Evolutionary conservation across 2,113 vertebrate species (phyloP).

Genomic region (Grantiella picta): DNA sequence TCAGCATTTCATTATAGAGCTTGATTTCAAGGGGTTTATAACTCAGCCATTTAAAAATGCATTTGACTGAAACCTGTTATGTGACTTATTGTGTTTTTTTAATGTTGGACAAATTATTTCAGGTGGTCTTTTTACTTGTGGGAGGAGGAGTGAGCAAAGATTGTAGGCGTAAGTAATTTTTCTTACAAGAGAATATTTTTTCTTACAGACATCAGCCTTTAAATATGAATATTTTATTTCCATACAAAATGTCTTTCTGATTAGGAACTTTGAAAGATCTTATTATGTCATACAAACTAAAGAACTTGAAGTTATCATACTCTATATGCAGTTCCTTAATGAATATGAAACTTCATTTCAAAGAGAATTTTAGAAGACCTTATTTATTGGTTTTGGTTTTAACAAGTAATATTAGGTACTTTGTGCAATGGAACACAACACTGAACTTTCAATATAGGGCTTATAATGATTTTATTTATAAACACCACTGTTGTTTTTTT

Average conservation of each 20-base stretch:
- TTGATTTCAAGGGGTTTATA: constrained; percentile 70
- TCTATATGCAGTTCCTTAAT: background rate
- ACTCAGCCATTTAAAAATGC: constrained; percentile 36
- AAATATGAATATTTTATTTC: background rate
- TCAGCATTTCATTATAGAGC: constrained; percentile 71
- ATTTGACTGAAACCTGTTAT: constrained; percentile 18
- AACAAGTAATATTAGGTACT: background rate
- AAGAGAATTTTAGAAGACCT: background rate
- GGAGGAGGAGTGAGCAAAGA: background rate
- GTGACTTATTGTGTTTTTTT: background rate
- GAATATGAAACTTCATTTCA: background rate
- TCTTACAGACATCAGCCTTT: background rate
- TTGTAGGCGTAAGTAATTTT: background rate
- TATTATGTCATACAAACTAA: background rate
- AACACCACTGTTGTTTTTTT: background rate
- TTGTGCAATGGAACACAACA: background rate
- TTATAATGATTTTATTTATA: background rate
- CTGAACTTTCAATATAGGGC: rapidly evolving
- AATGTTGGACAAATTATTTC: background rate
- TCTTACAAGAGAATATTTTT: background rate
- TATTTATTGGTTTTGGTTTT: background rate
- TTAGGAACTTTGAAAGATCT: background rate
- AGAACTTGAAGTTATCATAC: background rate
- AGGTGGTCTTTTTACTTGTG: background rate
- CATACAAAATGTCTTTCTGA: background rate